A percentile compares a stretch with the other conserved stretches of the same genome.
phyloP scores from a whole-genome alignment of 2,888 invertebrate species.

The Conus canariensis region DNA sequence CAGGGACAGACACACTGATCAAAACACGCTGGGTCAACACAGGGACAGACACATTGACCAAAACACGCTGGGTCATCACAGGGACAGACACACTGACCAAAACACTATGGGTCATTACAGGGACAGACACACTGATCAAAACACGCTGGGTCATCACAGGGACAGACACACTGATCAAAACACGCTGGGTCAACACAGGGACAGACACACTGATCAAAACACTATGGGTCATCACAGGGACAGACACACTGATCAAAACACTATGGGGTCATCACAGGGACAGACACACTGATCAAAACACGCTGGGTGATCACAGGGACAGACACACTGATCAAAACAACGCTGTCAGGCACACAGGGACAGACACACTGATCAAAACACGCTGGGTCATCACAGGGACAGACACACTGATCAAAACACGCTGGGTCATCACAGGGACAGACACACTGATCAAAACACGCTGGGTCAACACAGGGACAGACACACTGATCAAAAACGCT shows the following conservation, averaged over 20 bases:
- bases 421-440: too few species aligned
- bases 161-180: not conserved
- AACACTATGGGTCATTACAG: not conserved
- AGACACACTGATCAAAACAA: not conserved
- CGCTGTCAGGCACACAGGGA: not conserved
- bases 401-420: not conserved
- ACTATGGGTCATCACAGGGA: not conserved
- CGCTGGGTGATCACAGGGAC: not conserved
- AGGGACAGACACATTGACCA: not conserved
- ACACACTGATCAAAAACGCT: too few species aligned
- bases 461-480: too few species aligned
- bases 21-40: not conserved
- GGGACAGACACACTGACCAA: not conserved
- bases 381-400: not conserved
- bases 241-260: not conserved
- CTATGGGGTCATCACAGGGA: not conserved
- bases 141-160: too few species aligned
- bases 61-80: not conserved
- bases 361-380: constrained; percentile 19
- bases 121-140: not conserved
- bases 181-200: not conserved
- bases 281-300: not conserved
- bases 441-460: too few species aligned
- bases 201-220: not conserved
- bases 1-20: not conserved